Percentiles rank a stretch among this genome's conserved stretches.
These are phyloP conservation scores for Torymus tubicola DNA, from an alignment of 2,888 invertebrate genomes.

Conservation along the genomic window DNA sequence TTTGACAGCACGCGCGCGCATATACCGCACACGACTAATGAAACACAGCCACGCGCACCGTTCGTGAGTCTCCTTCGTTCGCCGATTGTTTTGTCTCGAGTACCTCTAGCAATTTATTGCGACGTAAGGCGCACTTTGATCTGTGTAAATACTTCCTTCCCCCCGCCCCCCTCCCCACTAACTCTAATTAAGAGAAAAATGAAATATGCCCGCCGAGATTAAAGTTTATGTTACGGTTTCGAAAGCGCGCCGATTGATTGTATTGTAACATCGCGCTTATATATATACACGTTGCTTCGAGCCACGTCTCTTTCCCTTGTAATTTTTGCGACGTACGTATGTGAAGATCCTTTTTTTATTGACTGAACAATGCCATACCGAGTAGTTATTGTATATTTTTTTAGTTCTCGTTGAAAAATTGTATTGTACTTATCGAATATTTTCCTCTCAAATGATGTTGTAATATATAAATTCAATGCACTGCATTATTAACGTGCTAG, in stretches of 20 bases:
- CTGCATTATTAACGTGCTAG: too few relatives aligned
- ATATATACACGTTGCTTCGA: conserved; percentile 34
- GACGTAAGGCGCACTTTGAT: conserved; percentile 27
- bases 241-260: conserved; percentile 4
- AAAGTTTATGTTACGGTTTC: conserved; percentile 12
- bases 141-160: conserved; percentile 56
- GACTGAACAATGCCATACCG: conserved; percentile 17
- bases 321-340: conserved; percentile 1
- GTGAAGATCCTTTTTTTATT: conserved; percentile 26
- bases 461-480: too few relatives aligned
- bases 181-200: too few relatives aligned
- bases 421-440: too few relatives aligned
- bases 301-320: background rate
- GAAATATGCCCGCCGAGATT: conserved; percentile 1
- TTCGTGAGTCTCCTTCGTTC: background rate
- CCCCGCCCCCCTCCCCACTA: background rate
- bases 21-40: background rate
- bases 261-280: conserved; percentile 9
- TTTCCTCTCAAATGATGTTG: too few relatives aligned
- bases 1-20: background rate
- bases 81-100: conserved; percentile 18
- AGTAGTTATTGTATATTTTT: background rate
- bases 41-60: background rate
- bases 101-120: conserved; percentile 27
- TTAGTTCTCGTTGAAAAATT: too few relatives aligned